phyloP scores from a whole-genome alignment of 92 coral and sea anemone genomes.

The Zoanthus sociatus region DNA sequence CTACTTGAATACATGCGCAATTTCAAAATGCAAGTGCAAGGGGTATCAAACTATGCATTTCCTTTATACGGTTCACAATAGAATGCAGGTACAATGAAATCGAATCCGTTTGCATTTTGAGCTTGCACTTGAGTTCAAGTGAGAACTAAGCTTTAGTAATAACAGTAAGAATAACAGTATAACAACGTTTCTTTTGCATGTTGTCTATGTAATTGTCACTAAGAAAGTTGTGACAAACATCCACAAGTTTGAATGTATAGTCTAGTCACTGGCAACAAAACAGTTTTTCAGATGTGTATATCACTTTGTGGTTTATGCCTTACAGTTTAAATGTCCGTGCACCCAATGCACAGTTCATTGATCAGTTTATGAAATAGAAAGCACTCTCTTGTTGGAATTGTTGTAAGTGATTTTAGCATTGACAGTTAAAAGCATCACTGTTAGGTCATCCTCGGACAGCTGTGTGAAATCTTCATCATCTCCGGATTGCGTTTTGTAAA shows the following conservation, averaged over 20 bases:
- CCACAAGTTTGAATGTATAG: slow-evolving; percentile 27
- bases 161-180: slow-evolving; percentile 27
- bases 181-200: slow-evolving; percentile 27
- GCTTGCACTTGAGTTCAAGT: slow-evolving; percentile 20
- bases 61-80: slow-evolving; percentile 59
- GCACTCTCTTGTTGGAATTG: slow-evolving; percentile 19
- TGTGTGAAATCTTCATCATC: slow-evolving; percentile 17
- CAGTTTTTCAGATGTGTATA: slow-evolving; percentile 31
- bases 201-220: slow-evolving; percentile 30
- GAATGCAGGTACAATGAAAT: slow-evolving; percentile 53
- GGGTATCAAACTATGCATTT: slow-evolving; percentile 49
- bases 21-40: slow-evolving; percentile 54
- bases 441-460: slow-evolving; percentile 32
- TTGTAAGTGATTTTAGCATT: slow-evolving; percentile 6
- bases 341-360: slow-evolving; percentile 14
- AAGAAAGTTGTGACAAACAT: slow-evolving; percentile 26
- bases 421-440: slow-evolving; percentile 4
- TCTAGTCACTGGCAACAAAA: slow-evolving; percentile 36
- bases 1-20: slow-evolving; percentile 51
- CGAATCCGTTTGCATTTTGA: slow-evolving; percentile 26
- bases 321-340: slow-evolving; percentile 26
- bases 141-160: slow-evolving; percentile 28
- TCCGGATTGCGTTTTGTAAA: slow-evolving; percentile 13
- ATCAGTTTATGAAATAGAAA: slow-evolving; percentile 18
- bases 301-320: slow-evolving; percentile 24